Percentiles rank a stretch among this genome's conserved stretches.
phyloP scores from a whole-genome alignment of 2,797 vertebrate species.

The Helostoma temminkii region DNA sequence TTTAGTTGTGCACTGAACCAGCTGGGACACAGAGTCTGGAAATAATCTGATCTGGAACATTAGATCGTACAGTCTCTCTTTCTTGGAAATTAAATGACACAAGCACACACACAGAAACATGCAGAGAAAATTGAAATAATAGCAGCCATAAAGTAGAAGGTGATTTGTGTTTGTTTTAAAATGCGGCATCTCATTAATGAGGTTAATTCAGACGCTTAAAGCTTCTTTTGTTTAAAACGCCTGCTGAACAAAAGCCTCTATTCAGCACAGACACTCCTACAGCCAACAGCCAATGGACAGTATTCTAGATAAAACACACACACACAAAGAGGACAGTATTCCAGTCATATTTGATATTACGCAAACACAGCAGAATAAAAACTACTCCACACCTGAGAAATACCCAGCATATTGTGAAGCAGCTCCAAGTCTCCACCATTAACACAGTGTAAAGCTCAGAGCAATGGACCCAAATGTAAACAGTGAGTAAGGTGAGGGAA shows the following conservation, averaged over 20 bases:
- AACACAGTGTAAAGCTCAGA: neutral
- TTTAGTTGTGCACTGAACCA: too few relatives aligned
- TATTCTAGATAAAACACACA: slow-evolving; percentile 39
- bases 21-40: too few relatives aligned
- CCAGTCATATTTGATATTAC: neutral
- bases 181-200: slow-evolving; percentile 54
- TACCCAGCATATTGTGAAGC: neutral
- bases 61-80: too few relatives aligned
- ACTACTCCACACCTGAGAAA: slow-evolving; percentile 8
- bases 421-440: neutral
- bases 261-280: slow-evolving; percentile 46
- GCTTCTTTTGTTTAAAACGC: slow-evolving; percentile 61
- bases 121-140: slow-evolving; percentile 4
- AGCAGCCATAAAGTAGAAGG: slow-evolving; percentile 32
- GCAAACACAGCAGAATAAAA: slow-evolving; percentile 13
- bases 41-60: too few relatives aligned
- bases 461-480: too few relatives aligned
- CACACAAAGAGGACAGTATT: slow-evolving; percentile 4
- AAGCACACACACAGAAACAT: slow-evolving; percentile 30
- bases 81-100: neutral
- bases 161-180: slow-evolving; percentile 61
- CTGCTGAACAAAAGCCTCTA: slow-evolving; percentile 57
- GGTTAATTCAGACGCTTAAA: slow-evolving; percentile 52
- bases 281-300: slow-evolving; percentile 43
- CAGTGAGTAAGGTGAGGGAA: too few relatives aligned